Evolutionary conservation across 53 echinoderm and acorn worm species (phyloP).

Genomic region (Astropecten irregularis): DNA sequence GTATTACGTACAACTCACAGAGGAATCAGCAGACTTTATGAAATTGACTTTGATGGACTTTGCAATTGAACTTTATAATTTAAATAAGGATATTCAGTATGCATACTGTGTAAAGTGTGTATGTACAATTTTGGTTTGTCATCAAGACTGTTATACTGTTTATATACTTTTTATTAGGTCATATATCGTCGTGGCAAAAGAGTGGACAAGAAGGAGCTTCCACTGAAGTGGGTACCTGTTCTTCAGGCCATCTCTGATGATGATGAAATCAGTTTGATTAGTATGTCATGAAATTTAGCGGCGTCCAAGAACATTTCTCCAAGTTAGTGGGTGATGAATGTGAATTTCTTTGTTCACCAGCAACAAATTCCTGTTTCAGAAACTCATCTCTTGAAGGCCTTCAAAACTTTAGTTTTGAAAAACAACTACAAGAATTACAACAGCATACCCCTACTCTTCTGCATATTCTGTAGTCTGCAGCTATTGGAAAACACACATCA

Average conservation of each 20-base stretch:
- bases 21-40: neutral
- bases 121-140: too few relatives aligned
- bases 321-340: neutral
- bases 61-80: neutral
- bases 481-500: neutral
- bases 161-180: neutral
- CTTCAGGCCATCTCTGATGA: neutral
- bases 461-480: conserved; percentile 9
- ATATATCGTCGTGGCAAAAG: neutral
- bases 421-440: neutral
- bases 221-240: neutral
- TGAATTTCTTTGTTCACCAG: neutral
- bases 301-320: neutral
- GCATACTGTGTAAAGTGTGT: too few relatives aligned
- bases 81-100: too few relatives aligned
- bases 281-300: neutral
- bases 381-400: neutral
- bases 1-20: neutral
- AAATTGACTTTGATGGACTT: neutral
- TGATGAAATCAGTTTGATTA: neutral
- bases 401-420: neutral
- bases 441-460: neutral
- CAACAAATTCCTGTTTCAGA: neutral
- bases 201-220: neutral
- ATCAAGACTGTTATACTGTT: neutral